Evolutionary conservation across 2,113 vertebrate species (phyloP).

Genomic region (Gymnarchus niloticus): DNA sequence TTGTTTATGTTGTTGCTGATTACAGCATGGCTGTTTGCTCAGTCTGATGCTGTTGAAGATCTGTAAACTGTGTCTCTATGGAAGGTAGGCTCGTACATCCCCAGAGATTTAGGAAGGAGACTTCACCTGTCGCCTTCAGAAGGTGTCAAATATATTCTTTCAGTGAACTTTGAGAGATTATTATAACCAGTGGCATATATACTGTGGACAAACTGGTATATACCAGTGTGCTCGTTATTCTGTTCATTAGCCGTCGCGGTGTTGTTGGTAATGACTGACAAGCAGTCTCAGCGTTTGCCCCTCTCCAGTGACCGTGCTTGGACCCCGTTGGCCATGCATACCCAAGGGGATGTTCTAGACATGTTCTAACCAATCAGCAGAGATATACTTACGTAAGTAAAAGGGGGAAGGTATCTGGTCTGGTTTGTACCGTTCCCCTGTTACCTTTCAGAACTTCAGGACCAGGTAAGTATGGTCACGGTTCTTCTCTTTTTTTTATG

Average conservation of each 20-base stretch:
- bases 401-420: not conserved
- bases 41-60: not conserved
- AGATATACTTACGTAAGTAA: not conserved
- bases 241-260: not conserved
- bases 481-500: not conserved
- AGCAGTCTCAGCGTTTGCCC: not conserved
- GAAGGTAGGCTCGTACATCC: too few relatives aligned
- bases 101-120: too few relatives aligned
- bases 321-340: not conserved
- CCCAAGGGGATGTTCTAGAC: not conserved
- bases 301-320: too few relatives aligned
- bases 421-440: not conserved
- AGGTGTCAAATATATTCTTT: too few relatives aligned
- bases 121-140: too few relatives aligned
- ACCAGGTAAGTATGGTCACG: not conserved
- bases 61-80: too few relatives aligned
- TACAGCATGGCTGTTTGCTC: not conserved
- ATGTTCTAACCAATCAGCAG: not conserved
- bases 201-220: not conserved
- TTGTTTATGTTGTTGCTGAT: not conserved
- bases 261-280: not conserved
- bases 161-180: too few relatives aligned
- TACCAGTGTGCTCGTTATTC: not conserved
- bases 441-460: not conserved
- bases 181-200: too few relatives aligned